phyloP scores from a whole-genome alignment of 2,113 vertebrate species.

The Oryzias javanicus region DNA sequence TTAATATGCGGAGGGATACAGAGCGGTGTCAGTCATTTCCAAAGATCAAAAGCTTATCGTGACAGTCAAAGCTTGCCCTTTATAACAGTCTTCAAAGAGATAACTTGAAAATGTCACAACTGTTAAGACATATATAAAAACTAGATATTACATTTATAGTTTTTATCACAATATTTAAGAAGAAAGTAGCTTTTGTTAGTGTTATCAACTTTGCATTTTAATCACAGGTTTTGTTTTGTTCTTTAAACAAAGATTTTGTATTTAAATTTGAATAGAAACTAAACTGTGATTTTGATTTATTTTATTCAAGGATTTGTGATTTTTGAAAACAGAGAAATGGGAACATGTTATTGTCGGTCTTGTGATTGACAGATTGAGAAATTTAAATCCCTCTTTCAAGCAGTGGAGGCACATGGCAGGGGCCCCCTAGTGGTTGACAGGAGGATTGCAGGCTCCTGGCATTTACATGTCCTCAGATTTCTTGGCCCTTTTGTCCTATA shows the following conservation, averaged over 20 bases:
- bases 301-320: not conserved
- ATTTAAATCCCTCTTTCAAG: constrained; percentile 72
- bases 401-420: constrained; percentile 62
- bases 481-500: not conserved
- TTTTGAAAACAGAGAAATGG: constrained; percentile 23
- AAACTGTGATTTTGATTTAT: not conserved
- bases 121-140: not conserved
- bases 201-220: constrained; percentile 9
- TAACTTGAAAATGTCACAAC: not conserved
- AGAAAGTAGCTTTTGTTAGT: constrained; percentile 1
- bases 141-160: not conserved
- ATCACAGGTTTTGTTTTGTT: constrained; percentile 7
- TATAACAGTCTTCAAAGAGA: not conserved
- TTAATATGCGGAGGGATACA: constrained; percentile 10
- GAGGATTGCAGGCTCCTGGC: constrained; percentile 37
- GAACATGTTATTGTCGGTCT: constrained; percentile 56
- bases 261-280: not conserved
- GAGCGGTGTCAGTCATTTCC: constrained; percentile 47
- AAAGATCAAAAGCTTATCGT: constrained; percentile 26
- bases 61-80: not conserved
- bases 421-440: constrained; percentile 56
- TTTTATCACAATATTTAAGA: constrained; percentile 31
- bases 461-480: constrained; percentile 2
- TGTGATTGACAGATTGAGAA: constrained; percentile 70
- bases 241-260: too few species aligned